phyloP scores from a whole-genome alignment of 2,888 invertebrate species.

The Smittia sp. region DNA sequence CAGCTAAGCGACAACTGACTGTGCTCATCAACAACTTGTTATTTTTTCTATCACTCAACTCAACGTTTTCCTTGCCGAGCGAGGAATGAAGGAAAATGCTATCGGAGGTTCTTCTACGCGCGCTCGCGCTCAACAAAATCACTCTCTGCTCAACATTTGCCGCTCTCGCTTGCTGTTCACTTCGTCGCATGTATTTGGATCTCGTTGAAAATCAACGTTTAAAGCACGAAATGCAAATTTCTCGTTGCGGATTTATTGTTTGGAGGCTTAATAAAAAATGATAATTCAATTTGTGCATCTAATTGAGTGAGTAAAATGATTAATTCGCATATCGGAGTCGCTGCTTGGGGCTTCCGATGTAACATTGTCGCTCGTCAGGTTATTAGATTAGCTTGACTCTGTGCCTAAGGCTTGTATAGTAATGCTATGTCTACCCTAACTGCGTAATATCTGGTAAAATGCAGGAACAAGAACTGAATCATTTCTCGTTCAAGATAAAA shows the following conservation, averaged over 20 bases:
- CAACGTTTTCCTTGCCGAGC: not conserved
- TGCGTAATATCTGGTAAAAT: too few relatives aligned
- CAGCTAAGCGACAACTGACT: not conserved
- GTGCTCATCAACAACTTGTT: conserved; percentile 5
- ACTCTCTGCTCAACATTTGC: not conserved
- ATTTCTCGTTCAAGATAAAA: not conserved
- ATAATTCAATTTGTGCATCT: conserved; percentile 8
- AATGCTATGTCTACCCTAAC: too few relatives aligned
- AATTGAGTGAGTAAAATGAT: not conserved
- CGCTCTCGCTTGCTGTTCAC: not conserved
- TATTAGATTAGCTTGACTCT: too few relatives aligned
- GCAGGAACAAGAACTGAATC: not conserved
- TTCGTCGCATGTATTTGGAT: too few relatives aligned
- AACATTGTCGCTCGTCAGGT: too few relatives aligned
- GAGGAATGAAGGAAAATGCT: conserved; percentile 1
- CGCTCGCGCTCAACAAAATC: not conserved
- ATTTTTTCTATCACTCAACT: not conserved
- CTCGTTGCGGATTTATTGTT: not conserved
- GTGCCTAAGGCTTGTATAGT: too few relatives aligned
- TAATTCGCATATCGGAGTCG: not conserved
- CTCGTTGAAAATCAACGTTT: not conserved
- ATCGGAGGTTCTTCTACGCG: not conserved
- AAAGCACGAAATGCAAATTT: not conserved
- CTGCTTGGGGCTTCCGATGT: not conserved
- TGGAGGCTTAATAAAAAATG: not conserved